These are phyloP conservation scores for Colinus virginianus DNA, from an alignment of 2,113 vertebrate genomes.

Conservation along the genomic window DNA sequence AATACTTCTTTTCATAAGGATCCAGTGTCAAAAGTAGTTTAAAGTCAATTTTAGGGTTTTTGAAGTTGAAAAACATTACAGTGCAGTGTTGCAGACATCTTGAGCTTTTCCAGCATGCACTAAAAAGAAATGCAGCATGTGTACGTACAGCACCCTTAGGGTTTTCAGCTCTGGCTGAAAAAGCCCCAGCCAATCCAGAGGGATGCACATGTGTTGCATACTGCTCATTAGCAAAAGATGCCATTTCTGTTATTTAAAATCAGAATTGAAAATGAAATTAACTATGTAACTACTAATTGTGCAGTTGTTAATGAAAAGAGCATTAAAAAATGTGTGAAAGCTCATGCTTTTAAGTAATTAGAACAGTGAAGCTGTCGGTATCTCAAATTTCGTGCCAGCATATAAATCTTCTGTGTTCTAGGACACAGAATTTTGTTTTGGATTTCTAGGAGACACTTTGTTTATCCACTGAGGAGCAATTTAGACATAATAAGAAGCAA, in stretches of 20 bases:
- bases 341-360: neutral
- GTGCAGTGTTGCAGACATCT: rapidly evolving
- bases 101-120: neutral
- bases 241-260: neutral
- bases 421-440: neutral
- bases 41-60: neutral
- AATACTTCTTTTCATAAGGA: neutral
- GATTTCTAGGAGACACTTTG: neutral
- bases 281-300: too few relatives aligned
- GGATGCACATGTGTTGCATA: neutral
- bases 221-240: neutral
- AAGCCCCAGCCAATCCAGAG: neutral
- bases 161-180: neutral
- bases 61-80: neutral
- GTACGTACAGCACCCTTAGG: rapidly evolving
- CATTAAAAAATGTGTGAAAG: neutral
- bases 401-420: neutral
- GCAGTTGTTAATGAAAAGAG: neutral
- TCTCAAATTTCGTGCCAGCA: neutral
- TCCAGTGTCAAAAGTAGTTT: neutral
- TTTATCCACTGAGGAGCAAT: neutral
- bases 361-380: neutral
- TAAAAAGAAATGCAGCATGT: neutral
- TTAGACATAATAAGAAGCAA: neutral
- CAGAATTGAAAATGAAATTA: neutral